phyloP scores from a whole-genome alignment of 2,888 invertebrate species.

The Coelopa pilipes region DNA sequence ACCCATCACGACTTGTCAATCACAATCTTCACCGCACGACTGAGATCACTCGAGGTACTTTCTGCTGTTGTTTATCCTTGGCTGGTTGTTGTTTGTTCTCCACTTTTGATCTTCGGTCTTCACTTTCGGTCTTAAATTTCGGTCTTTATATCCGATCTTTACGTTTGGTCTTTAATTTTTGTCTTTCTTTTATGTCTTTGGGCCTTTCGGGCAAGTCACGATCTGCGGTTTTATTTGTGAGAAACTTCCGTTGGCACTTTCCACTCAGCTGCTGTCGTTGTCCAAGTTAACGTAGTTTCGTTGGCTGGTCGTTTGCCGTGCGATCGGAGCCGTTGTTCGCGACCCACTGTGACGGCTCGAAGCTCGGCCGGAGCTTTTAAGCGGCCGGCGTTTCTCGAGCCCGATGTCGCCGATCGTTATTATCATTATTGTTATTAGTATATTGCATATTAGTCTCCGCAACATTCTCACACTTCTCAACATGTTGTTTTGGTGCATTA shows the following conservation, averaged over 20 bases:
- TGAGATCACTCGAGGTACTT: too few relatives aligned
- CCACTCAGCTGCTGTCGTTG: background rate
- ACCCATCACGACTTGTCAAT: constrained; percentile 22
- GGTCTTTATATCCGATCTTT: too few relatives aligned
- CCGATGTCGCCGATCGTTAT: background rate
- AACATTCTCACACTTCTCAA: too few relatives aligned
- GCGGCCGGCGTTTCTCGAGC: background rate
- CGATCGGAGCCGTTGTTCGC: constrained; percentile 6
- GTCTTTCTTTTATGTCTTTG: background rate
- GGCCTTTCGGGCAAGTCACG: background rate
- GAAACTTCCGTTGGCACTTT: background rate
- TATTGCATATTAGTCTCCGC: too few relatives aligned
- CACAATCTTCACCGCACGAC: too few relatives aligned
- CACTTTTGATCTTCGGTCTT: too few relatives aligned
- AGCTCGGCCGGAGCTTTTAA: constrained; percentile 24
- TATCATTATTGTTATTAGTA: too few relatives aligned
- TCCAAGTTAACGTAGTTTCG: background rate
- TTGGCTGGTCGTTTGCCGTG: background rate
- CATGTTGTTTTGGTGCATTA: too few relatives aligned
- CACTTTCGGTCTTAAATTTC: background rate
- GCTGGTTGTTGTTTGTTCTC: too few relatives aligned
- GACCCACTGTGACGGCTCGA: constrained; percentile 22
- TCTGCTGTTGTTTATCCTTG: too few relatives aligned
- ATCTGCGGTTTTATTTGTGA: background rate
- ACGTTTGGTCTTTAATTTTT: background rate